phyloP scores from a whole-genome alignment of 2,113 vertebrate species.

The Hipposideros armiger region DNA sequence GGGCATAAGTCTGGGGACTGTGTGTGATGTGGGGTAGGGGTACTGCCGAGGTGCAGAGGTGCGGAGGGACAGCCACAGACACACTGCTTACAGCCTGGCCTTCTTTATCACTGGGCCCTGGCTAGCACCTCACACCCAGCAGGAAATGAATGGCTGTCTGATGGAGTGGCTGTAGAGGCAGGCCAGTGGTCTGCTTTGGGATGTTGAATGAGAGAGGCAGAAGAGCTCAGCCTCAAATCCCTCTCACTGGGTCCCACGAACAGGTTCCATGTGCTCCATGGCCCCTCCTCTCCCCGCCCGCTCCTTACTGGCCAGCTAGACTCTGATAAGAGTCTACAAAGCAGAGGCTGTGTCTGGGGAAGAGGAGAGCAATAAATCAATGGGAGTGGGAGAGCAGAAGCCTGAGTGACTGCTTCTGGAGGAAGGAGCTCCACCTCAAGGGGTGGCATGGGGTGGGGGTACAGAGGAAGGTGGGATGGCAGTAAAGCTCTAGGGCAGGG shows the following conservation, averaged over 20 bases:
- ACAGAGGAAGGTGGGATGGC: background rate
- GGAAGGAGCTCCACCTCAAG: background rate
- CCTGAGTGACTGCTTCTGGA: background rate
- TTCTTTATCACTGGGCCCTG: background rate
- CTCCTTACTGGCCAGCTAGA: background rate
- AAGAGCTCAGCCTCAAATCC: background rate
- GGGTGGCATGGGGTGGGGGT: background rate
- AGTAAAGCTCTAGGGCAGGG: background rate
- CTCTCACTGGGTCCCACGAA: background rate
- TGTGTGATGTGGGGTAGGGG: background rate
- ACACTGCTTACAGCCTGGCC: background rate
- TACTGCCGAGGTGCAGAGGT: background rate
- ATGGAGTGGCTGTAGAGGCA: too few relatives aligned
- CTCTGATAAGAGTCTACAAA: conserved; percentile 38
- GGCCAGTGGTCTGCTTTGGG: background rate
- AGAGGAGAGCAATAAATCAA: background rate
- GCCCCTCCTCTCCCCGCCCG: background rate
- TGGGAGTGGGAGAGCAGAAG: background rate
- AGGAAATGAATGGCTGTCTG: background rate
- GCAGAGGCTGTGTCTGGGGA: conserved; percentile 39
- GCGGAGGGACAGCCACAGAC: background rate
- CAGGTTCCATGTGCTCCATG: background rate
- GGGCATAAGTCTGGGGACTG: background rate
- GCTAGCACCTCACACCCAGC: accelerated
- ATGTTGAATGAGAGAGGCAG: background rate